These are phyloP conservation scores for Eupsilia transversa DNA, from an alignment of 2,888 invertebrate genomes.

Conservation along the genomic window DNA sequence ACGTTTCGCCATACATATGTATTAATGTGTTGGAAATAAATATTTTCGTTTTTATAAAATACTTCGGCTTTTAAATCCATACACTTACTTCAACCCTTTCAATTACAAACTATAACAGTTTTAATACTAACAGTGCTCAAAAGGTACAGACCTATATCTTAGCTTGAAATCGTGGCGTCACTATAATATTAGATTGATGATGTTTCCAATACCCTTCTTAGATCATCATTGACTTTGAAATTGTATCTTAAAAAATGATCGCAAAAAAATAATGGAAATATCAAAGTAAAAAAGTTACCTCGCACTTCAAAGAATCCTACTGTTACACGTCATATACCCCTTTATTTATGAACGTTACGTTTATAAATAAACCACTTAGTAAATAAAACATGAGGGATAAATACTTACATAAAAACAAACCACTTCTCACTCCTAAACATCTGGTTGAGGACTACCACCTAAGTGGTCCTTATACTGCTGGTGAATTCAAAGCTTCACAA, in stretches of 20 bases:
- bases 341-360: neutral
- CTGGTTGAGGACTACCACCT: neutral
- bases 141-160: neutral
- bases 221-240: neutral
- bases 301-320: neutral
- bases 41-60: conserved; percentile 47
- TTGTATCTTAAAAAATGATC: neutral
- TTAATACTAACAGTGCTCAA: neutral
- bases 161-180: neutral
- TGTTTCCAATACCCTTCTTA: neutral
- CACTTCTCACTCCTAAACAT: neutral
- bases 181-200: neutral
- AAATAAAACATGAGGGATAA: neutral
- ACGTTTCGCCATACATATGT: conserved; percentile 70
- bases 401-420: conserved; percentile 1
- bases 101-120: neutral
- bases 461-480: too few relatives aligned
- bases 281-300: neutral
- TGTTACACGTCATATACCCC: neutral
- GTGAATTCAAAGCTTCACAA: neutral
- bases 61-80: conserved; percentile 2
- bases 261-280: neutral
- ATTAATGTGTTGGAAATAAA: conserved; percentile 52
- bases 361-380: neutral
- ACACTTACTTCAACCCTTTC: neutral